Evolutionary conservation across 2,113 vertebrate species (phyloP).

Genomic region (Callipepla californica): DNA sequence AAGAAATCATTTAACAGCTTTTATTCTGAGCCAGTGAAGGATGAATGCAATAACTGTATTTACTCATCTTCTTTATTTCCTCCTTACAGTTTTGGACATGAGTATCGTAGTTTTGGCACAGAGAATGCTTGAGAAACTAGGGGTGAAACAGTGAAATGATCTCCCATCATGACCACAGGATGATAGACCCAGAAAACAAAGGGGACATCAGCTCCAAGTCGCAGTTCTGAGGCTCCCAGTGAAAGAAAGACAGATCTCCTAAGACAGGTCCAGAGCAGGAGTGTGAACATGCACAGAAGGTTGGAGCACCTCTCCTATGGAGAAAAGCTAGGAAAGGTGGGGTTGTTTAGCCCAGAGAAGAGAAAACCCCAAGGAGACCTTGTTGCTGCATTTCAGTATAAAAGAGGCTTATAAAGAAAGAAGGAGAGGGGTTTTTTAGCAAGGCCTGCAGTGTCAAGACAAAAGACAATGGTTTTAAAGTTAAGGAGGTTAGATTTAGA

Average conservation of each 20-base stretch:
- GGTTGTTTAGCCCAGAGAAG: background rate
- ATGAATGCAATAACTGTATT: rapidly evolving
- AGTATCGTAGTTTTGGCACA: background rate
- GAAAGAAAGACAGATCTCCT: background rate
- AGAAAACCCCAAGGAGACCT: background rate
- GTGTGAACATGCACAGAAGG: background rate
- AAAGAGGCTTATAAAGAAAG: background rate
- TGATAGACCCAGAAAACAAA: background rate
- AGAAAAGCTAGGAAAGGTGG: background rate
- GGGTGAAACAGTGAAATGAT: background rate
- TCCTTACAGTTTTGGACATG: background rate
- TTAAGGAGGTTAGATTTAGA: background rate
- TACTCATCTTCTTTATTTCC: background rate
- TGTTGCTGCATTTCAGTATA: background rate
- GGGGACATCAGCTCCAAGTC: background rate
- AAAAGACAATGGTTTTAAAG: background rate
- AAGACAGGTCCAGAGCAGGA: background rate
- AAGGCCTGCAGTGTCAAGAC: background rate
- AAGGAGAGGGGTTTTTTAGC: background rate
- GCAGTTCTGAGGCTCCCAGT: background rate
- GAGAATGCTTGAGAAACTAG: background rate
- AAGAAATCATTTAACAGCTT: background rate
- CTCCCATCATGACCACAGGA: rapidly evolving
- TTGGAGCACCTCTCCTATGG: background rate
- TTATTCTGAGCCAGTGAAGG: background rate